phyloP scores from a whole-genome alignment of 2,113 vertebrate species.

The Sander vitreus region DNA sequence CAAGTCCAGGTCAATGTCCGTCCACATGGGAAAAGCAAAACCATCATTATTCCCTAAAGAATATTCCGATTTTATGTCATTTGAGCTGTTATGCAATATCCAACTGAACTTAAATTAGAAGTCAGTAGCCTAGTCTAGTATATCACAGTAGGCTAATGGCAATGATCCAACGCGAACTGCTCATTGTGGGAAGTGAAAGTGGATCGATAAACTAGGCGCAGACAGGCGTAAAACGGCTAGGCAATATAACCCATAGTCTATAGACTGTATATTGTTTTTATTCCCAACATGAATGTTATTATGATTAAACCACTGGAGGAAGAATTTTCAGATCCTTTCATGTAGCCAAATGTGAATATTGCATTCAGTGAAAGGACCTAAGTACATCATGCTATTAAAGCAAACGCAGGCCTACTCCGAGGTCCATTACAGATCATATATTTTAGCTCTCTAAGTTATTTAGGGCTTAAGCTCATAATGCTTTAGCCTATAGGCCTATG shows the following conservation, averaged over 20 bases:
- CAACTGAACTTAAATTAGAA: neutral
- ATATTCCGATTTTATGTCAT: neutral
- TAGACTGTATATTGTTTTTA: no score
- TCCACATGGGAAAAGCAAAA: neutral
- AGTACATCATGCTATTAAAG: neutral
- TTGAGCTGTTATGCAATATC: neutral
- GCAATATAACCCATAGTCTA: neutral
- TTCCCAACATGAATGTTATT: neutral
- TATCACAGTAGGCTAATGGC: neutral
- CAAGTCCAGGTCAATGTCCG: slow-evolving; percentile 38
- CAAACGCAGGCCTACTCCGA: neutral
- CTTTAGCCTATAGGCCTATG: neutral
- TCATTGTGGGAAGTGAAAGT: slow-evolving; percentile 20
- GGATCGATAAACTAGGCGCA: neutral
- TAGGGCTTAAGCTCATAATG: no score
- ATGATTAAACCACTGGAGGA: neutral
- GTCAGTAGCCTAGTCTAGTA: neutral
- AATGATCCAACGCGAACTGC: neutral
- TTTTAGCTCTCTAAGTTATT: no score
- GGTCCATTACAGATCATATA: neutral
- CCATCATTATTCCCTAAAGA: neutral
- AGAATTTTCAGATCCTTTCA: neutral
- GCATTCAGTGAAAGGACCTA: neutral
- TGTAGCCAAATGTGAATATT: neutral
- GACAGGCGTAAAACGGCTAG: neutral